Evolutionary conservation across 2,113 vertebrate species (phyloP), one percentile per base, ranked within the genome.

Genomic region (Erythrocercus mccallii): DNA sequence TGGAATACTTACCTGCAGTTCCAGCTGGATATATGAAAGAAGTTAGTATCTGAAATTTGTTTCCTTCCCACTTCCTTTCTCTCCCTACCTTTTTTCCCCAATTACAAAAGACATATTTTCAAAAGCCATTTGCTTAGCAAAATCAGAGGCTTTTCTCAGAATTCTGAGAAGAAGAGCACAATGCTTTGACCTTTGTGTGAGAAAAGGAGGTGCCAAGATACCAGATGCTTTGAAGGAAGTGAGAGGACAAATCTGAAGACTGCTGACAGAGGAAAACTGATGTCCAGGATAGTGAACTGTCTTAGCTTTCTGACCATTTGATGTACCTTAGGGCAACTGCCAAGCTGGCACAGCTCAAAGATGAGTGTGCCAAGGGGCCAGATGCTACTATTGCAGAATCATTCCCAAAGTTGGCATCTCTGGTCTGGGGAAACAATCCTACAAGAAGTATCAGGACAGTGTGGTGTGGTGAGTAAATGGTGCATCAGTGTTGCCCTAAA

Each of bases 381-480:
- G 89, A 73, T 95, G 91, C 70, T 92, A 15, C 57, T 86, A 16
- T 76, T 95, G 74, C 74, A 86, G 81, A 94, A 94, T 48, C 48
- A 64, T 74, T 94, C 65, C 82, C 71, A 51, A 79, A 80, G 20
- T 31, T 86, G 47, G 42, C 33, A 35, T 92, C 50, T 77, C 38
- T 87, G 50, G 28, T 11, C 57, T 80, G 38, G 61, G 51, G 60
- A 82, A 81, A 64, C 47, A 82, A 68, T 91, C 47, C 18, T 44
- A 11, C 54, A 73, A 77, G 66, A 50, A 81, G 18, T 57, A 61
- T 38, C 31, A 65, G 38, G 40, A 69, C 22, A 13, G 17, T 15
- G 7, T 45, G 28, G 17, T 15, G 7, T 45, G 28, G 8, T 78
- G 68, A 73, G 38, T 73, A 62, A 47, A 38, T 58, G 25, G 38